These are phyloP conservation scores for Pristis pectinata DNA, from an alignment of 2,797 vertebrate species.

Conservation along the genomic window DNA sequence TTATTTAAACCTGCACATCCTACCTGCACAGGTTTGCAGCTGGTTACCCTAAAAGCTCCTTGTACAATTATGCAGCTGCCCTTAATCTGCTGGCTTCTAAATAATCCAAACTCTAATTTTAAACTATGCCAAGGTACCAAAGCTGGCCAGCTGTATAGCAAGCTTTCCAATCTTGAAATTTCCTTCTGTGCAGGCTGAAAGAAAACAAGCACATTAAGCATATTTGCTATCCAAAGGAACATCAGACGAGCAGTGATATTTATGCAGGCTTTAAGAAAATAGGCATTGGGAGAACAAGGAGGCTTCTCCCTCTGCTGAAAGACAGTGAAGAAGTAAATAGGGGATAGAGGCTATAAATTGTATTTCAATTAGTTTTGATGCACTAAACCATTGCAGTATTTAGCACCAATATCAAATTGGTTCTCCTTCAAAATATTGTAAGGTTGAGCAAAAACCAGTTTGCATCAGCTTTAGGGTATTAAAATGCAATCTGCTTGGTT, in stretches of 20 bases:
- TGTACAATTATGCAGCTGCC: background rate
- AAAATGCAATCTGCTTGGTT: no score
- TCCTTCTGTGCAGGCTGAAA: background rate
- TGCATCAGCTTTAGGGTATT: no score
- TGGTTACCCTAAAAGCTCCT: background rate
- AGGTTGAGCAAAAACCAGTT: no score
- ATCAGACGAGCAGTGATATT: background rate
- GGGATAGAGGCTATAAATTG: background rate
- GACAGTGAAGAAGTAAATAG: background rate
- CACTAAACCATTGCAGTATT: no score
- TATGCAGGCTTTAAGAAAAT: background rate
- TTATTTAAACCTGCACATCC: background rate
- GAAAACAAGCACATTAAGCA: background rate
- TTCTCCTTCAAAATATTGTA: no score
- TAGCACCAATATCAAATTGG: no score
- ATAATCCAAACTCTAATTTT: background rate
- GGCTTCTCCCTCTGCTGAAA: background rate
- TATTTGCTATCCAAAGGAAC: background rate
- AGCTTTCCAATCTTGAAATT: conserved; percentile 8
- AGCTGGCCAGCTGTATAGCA: background rate
- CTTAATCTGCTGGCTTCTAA: background rate
- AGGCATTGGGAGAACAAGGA: background rate
- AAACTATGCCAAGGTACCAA: background rate
- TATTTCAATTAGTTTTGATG: no score
- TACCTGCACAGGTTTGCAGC: background rate